These are phyloP conservation scores for Epizoanthus fatuus DNA, from an alignment of 92 coral and sea anemone genomes.

Conservation along the genomic window DNA sequence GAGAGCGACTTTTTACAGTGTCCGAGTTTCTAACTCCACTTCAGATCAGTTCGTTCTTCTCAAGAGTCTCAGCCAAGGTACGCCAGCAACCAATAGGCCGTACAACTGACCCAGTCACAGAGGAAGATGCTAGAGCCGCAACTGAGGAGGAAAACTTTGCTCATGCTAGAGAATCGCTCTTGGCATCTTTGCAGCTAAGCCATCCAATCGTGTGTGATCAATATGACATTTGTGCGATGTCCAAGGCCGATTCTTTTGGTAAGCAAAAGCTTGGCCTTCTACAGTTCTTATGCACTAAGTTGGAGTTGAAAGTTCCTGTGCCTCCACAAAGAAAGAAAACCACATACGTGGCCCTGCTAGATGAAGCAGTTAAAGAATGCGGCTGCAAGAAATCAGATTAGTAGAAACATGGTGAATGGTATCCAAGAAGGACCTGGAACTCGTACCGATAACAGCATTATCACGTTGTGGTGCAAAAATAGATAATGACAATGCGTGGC, in stretches of 20 bases:
- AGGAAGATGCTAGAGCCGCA: constrained; percentile 41
- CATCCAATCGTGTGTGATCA: constrained; percentile 36
- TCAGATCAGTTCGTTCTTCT: constrained; percentile 48
- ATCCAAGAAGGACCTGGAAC: too few species aligned
- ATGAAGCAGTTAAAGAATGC: background rate
- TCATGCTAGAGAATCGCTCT: constrained; percentile 31
- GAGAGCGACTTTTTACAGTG: constrained; percentile 26
- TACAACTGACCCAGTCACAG: constrained; percentile 13
- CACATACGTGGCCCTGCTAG: constrained; percentile 26
- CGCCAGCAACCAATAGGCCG: constrained; percentile 30
- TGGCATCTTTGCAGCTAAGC: constrained; percentile 34
- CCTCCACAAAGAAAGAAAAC: constrained; percentile 36
- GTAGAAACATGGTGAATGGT: too few species aligned
- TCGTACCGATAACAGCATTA: too few species aligned
- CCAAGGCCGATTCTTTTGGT: too few species aligned
- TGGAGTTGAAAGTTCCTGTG: constrained; percentile 15
- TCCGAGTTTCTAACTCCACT: constrained; percentile 47
- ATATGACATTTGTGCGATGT: too few species aligned
- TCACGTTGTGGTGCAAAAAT: too few species aligned
- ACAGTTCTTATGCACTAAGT: constrained; percentile 31
- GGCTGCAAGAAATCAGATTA: too few species aligned
- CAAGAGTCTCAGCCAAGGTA: constrained; percentile 56
- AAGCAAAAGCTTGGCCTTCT: constrained; percentile 28
- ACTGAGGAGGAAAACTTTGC: constrained; percentile 46
- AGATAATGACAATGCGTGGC: too few species aligned